phyloP scores from a whole-genome alignment of 2,797 vertebrate genomes.

The Urosaurus nigricauda region DNA sequence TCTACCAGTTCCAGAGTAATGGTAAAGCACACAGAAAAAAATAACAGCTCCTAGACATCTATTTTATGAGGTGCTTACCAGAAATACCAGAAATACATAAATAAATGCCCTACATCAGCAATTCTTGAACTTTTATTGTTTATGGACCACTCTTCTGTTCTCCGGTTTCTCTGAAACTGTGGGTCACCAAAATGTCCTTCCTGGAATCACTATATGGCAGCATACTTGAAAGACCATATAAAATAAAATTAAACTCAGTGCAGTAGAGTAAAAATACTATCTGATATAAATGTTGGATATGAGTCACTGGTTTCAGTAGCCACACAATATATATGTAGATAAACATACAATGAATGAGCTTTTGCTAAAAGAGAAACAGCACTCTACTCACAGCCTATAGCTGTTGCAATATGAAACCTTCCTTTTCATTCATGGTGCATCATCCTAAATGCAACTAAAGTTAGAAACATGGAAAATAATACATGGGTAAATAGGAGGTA shows the following conservation, averaged over 20 bases:
- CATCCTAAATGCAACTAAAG: background rate
- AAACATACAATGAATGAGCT: background rate
- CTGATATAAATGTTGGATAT: background rate
- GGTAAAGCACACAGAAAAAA: background rate
- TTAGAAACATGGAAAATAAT: too few species aligned
- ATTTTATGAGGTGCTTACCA: background rate
- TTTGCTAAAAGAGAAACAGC: background rate
- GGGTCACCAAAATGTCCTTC: background rate
- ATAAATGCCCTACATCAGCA: background rate
- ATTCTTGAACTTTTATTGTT: background rate
- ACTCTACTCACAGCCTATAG: background rate
- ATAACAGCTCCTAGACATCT: background rate
- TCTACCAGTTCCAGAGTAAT: background rate
- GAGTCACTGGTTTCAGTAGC: background rate
- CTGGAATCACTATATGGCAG: background rate
- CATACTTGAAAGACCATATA: background rate
- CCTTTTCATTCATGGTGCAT: background rate
- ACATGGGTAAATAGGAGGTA: too few species aligned
- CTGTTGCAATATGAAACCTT: background rate
- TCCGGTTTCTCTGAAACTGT: background rate
- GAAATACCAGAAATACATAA: background rate
- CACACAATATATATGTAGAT: background rate
- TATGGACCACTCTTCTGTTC: background rate
- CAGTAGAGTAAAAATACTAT: background rate
- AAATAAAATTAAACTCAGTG: constrained; percentile 4